These are phyloP conservation scores for Microctonus hyperodae DNA, from an alignment of 2,888 invertebrate genomes.

Conservation along the genomic window DNA sequence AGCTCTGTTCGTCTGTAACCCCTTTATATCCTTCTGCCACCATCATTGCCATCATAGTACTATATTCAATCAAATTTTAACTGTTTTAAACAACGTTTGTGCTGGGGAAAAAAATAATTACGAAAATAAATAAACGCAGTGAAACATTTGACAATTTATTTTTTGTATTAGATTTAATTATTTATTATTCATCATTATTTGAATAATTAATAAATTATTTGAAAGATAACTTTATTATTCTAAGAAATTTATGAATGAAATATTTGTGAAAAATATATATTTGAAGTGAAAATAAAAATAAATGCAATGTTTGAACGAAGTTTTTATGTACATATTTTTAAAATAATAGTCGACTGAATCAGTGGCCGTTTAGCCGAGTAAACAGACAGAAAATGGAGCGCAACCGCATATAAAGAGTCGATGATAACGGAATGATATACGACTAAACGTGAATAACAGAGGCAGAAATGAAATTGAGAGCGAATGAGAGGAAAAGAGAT, in stretches of 20 bases:
- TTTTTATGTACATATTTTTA: slow-evolving; percentile 12
- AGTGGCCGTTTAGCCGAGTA: slow-evolving; percentile 58
- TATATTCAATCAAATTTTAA: slow-evolving; percentile 24
- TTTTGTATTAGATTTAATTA: no score
- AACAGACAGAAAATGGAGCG: slow-evolving; percentile 64
- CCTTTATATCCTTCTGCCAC: not conserved
- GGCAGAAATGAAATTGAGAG: slow-evolving; percentile 24
- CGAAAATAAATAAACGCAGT: not conserved
- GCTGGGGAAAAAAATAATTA: not conserved
- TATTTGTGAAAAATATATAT: not conserved
- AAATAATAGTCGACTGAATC: slow-evolving; percentile 53
- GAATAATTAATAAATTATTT: no score
- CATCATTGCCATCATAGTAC: slow-evolving; percentile 3
- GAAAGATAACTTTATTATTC: no score
- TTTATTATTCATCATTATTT: no score
- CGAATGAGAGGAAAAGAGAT: slow-evolving; percentile 17
- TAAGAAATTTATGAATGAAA: not conserved
- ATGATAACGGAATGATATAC: slow-evolving; percentile 64
- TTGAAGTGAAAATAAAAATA: slow-evolving; percentile 6
- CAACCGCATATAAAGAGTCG: slow-evolving; percentile 64
- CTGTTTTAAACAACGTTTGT: slow-evolving; percentile 4
- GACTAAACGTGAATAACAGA: slow-evolving; percentile 59
- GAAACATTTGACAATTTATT: not conserved
- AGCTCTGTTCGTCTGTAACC: not conserved
- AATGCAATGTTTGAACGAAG: not conserved